Evolutionary conservation across 1,140 invertebrate genomes (phyloP).

Genomic region (Bacillus rossius): DNA sequence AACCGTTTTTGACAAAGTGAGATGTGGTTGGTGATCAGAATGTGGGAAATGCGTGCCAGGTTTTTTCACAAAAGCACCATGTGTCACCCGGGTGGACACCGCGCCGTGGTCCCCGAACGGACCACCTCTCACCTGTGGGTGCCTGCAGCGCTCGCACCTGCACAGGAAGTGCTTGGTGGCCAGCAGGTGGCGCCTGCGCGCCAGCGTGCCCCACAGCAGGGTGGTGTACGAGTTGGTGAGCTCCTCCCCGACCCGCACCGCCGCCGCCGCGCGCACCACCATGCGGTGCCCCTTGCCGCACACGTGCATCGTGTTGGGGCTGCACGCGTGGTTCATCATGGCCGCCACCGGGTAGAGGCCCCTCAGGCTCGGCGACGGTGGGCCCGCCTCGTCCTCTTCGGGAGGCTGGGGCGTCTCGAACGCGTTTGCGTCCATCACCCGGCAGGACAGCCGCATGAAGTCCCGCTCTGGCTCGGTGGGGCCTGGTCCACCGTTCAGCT

Average conservation of each 20-base stretch:
- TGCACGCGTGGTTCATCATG: conserved; percentile 69
- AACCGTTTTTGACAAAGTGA: no score
- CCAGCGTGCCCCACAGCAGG: conserved; percentile 62
- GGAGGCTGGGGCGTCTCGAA: conserved; percentile 53
- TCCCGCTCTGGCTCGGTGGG: conserved; percentile 47
- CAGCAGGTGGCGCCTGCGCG: conserved; percentile 56
- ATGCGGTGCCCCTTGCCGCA: conserved; percentile 54
- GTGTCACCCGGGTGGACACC: no score
- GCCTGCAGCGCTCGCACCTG: conserved; percentile 60
- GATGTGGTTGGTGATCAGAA: no score
- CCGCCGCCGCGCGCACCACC: conserved; percentile 53
- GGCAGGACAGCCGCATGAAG: conserved; percentile 53
- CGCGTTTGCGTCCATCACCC: conserved; percentile 65
- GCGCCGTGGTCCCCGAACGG: no score
- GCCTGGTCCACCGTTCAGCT: neutral
- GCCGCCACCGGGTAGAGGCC: conserved; percentile 67
- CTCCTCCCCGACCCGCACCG: conserved; percentile 58
- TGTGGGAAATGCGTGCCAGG: no score
- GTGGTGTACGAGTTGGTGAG: conserved; percentile 68
- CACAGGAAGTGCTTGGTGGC: conserved; percentile 72
- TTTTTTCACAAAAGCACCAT: no score
- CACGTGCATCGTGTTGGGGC: conserved; percentile 63
- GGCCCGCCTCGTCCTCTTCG: conserved; percentile 36
- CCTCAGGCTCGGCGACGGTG: conserved; percentile 45
- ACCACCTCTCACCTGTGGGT: conserved; percentile 63